These are phyloP conservation scores for Todiramphus saurophagus DNA, from an alignment of 2,113 vertebrate species.

Conservation along the genomic window DNA sequence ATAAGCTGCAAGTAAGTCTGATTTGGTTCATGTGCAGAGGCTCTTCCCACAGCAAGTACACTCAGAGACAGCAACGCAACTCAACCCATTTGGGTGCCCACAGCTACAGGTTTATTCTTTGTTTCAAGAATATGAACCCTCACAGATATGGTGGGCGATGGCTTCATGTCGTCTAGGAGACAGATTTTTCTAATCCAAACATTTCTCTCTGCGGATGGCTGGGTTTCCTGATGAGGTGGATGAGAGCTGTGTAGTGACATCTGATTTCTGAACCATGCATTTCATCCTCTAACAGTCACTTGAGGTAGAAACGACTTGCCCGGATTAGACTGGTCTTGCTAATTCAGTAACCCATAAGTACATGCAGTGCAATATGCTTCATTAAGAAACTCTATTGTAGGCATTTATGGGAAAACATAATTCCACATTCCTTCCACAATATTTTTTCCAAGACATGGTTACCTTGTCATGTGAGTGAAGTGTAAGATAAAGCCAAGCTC, in stretches of 20 bases:
- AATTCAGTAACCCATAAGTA: neutral
- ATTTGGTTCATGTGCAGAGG: neutral
- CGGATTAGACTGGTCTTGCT: neutral
- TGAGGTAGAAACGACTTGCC: neutral
- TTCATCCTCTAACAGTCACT: neutral
- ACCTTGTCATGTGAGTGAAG: neutral
- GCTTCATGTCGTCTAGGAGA: neutral
- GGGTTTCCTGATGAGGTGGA: neutral
- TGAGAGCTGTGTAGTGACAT: neutral
- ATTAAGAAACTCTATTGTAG: neutral
- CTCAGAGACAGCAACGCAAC: neutral
- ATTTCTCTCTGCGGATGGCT: neutral
- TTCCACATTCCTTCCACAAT: neutral
- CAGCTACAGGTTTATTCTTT: conserved; percentile 43
- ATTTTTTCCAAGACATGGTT: neutral
- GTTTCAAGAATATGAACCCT: neutral
- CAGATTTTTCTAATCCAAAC: neutral
- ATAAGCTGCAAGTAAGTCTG: neutral
- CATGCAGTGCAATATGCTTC: rapidly evolving
- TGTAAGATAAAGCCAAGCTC: neutral
- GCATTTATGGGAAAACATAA: neutral
- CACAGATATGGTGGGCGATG: neutral
- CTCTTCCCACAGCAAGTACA: rapidly evolving
- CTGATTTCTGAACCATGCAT: neutral
- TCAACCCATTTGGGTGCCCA: neutral